These are phyloP conservation scores for Lucifuga dentata DNA, from an alignment of 2,113 vertebrate species.

Conservation along the genomic window DNA sequence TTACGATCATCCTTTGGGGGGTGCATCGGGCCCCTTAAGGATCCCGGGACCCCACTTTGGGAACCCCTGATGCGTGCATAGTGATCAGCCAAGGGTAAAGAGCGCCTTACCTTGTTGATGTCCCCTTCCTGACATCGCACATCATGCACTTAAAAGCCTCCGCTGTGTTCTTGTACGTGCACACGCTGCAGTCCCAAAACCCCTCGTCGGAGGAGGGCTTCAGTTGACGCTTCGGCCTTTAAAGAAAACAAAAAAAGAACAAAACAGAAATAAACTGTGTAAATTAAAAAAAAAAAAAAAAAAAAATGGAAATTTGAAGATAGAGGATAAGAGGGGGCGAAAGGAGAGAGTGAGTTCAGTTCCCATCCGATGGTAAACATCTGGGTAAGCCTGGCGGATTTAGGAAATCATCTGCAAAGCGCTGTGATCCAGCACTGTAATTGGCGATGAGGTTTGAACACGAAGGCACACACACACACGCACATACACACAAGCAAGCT, in stretches of 20 bases:
- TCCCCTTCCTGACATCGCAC: constrained; percentile 99
- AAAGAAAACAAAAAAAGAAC: constrained; percentile 71
- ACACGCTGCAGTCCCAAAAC: constrained; percentile 99
- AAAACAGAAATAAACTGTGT: constrained; percentile 3
- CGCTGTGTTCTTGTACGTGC: constrained; percentile 98
- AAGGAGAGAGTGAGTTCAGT: constrained; percentile 39
- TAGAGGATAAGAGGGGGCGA: background rate
- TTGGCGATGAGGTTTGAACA: constrained; percentile 80
- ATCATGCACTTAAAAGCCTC: constrained; percentile 99
- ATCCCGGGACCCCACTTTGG: constrained; percentile 17
- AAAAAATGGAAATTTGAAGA: background rate
- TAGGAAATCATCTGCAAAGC: constrained; percentile 69
- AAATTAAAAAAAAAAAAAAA: background rate
- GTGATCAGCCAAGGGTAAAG: constrained; percentile 18
- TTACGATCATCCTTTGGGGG: constrained; percentile 12
- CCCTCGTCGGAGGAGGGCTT: constrained; percentile 97
- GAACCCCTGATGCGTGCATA: constrained; percentile 16
- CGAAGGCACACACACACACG: constrained; percentile 57
- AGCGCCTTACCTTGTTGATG: constrained; percentile 95
- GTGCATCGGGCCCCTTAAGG: background rate
- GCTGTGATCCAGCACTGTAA: constrained; percentile 76
- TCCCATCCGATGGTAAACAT: constrained; percentile 69
- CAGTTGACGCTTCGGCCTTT: constrained; percentile 98
- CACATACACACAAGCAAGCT: constrained; percentile 39
- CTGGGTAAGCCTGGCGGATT: constrained; percentile 66